These are phyloP conservation scores for Dasysyrphus tricinctus DNA, from an alignment of 2,888 invertebrate species.

Conservation along the genomic window DNA sequence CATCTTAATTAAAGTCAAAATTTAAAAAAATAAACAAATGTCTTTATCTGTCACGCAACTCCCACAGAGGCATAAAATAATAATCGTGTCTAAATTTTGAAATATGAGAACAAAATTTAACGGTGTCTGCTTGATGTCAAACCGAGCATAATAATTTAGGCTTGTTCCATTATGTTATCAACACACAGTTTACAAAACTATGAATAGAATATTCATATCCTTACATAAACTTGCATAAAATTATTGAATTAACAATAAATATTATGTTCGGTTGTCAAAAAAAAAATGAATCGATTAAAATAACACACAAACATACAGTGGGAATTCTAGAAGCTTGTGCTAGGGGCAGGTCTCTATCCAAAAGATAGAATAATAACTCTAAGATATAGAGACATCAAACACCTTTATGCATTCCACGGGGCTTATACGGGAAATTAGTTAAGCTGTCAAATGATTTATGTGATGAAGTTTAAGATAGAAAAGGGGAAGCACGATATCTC, in stretches of 20 bases:
- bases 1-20: constrained; percentile 13
- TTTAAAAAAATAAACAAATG: neutral
- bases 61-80: constrained; percentile 3
- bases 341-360: neutral
- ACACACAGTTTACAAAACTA: neutral
- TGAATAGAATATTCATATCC: neutral
- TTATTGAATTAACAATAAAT: neutral
- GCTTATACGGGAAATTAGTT: neutral
- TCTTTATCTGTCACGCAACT: constrained; percentile 28
- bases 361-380: neutral
- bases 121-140: constrained; percentile 18
- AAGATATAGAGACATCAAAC: constrained; percentile 19
- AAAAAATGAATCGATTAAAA: constrained; percentile 1
- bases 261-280: neutral
- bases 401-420: constrained; percentile 16
- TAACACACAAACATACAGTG: neutral
- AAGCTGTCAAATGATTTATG: constrained; percentile 17
- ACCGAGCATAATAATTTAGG: constrained; percentile 7
- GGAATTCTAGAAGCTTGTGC: neutral
- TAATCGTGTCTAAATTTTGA: constrained; percentile 25
- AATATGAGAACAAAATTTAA: constrained; percentile 27
- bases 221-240: constrained; percentile 6
- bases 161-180: neutral
- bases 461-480: neutral
- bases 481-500: neutral